phyloP scores from a whole-genome alignment of 2,888 invertebrate genomes.

The Biston betularia region DNA sequence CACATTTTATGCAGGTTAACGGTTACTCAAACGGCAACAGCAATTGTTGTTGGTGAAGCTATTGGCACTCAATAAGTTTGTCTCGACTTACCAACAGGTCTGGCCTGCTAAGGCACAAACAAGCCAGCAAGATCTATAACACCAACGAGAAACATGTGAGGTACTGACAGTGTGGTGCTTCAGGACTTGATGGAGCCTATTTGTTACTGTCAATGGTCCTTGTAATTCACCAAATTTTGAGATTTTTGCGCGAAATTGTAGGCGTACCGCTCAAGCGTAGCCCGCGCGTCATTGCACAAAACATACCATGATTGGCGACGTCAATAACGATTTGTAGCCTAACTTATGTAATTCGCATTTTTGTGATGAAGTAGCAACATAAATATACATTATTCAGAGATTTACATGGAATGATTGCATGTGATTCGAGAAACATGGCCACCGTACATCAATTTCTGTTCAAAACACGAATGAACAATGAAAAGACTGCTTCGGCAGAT shows the following conservation, averaged over 20 bases:
- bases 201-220: slow-evolving; percentile 80
- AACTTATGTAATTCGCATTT: slow-evolving; percentile 79
- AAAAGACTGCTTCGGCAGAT: slow-evolving; percentile 68
- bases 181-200: slow-evolving; percentile 73
- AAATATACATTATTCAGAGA: slow-evolving; percentile 68
- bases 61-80: slow-evolving; percentile 70
- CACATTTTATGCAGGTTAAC: slow-evolving; percentile 82
- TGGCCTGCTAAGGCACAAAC: slow-evolving; percentile 91
- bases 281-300: slow-evolving; percentile 63
- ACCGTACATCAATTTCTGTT: slow-evolving; percentile 72
- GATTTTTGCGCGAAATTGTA: slow-evolving; percentile 82
- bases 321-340: slow-evolving; percentile 55
- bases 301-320: slow-evolving; percentile 62
- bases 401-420: slow-evolving; percentile 77
- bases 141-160: slow-evolving; percentile 84
- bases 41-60: slow-evolving; percentile 78
- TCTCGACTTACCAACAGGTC: slow-evolving; percentile 90
- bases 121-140: slow-evolving; percentile 91
- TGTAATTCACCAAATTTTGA: slow-evolving; percentile 81
- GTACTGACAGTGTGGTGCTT: slow-evolving; percentile 80
- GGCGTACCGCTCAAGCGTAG: slow-evolving; percentile 60
- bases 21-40: slow-evolving; percentile 77
- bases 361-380: slow-evolving; percentile 68
- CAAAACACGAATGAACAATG: slow-evolving; percentile 82
- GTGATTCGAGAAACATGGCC: slow-evolving; percentile 85